Conservation (phyloP, 2,888 invertebrate genomes). For the Bellardia pandia region DNA sequence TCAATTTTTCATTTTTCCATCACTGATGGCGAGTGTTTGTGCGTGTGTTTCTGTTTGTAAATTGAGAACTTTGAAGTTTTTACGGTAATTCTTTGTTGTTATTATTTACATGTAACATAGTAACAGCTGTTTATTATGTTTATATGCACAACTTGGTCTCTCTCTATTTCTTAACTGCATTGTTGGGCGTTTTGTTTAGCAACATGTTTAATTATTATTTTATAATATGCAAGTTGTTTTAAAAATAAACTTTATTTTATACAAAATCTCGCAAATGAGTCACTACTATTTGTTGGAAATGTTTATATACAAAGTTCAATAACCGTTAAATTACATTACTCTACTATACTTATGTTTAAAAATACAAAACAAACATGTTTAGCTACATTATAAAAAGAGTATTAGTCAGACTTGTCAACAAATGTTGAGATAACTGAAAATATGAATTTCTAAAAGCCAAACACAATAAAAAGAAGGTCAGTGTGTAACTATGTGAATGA, state of each 20-base stretch:
- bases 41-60: slow-evolving; percentile 14
- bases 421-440: slow-evolving; percentile 1
- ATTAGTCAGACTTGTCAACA: neutral
- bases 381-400: slow-evolving; percentile 39
- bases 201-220: slow-evolving; percentile 29
- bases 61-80: slow-evolving; percentile 17
- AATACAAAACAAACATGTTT: slow-evolving; percentile 46
- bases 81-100: slow-evolving; percentile 56
- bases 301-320: slow-evolving; percentile 59
- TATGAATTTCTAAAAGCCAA: neutral
- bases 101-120: slow-evolving; percentile 5
- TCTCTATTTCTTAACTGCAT: neutral
- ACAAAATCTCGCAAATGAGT: slow-evolving; percentile 26
- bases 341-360: neutral
- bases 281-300: neutral
- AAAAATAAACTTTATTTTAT: neutral
- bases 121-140: slow-evolving; percentile 61
- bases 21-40: too few species aligned
- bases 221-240: neutral
- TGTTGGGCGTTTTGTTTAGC: slow-evolving; percentile 15
- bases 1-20: too few species aligned
- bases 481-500: slow-evolving; percentile 32
- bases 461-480: neutral
- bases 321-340: slow-evolving; percentile 67
- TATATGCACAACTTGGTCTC: neutral